These are phyloP conservation scores for Mesocentrotus franciscanus DNA, from an alignment of 53 echinoderm and acorn worm species.

Conservation along the genomic window DNA sequence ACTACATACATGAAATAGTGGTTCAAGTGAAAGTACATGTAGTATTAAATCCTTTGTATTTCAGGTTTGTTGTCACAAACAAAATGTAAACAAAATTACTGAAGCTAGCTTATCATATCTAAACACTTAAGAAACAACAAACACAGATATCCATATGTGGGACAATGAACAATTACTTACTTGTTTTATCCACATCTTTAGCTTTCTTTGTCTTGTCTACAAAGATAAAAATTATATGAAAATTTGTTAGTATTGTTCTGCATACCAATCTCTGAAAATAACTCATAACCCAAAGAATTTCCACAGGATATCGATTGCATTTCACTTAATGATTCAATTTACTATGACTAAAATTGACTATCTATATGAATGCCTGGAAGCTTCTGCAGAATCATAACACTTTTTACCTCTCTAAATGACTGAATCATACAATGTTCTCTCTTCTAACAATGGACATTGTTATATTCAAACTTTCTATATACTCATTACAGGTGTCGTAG, in stretches of 20 bases:
- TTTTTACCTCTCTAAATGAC: too few species aligned
- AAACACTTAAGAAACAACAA: not conserved
- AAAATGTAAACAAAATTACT: not conserved
- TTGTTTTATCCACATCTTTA: conserved; percentile 53
- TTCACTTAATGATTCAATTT: not conserved
- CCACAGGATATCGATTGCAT: not conserved
- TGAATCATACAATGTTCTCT: too few species aligned
- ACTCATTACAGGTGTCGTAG: too few species aligned
- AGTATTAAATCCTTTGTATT: not conserved
- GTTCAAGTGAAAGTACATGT: too few species aligned
- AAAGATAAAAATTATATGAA: not conserved
- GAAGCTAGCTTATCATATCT: not conserved
- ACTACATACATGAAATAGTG: too few species aligned
- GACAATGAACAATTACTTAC: conserved; percentile 18
- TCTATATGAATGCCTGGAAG: too few species aligned
- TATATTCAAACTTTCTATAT: too few species aligned
- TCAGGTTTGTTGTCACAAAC: not conserved
- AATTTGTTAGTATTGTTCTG: not conserved
- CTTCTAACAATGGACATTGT: too few species aligned
- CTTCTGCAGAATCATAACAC: too few species aligned
- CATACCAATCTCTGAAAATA: not conserved
- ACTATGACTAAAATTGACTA: too few species aligned
- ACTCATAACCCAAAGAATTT: too few species aligned
- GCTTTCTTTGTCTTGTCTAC: conserved; percentile 48
- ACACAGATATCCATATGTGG: not conserved